Evolutionary conservation across 2,888 invertebrate genomes (phyloP).

Genomic region (Lepidocyrtinus sp.): DNA sequence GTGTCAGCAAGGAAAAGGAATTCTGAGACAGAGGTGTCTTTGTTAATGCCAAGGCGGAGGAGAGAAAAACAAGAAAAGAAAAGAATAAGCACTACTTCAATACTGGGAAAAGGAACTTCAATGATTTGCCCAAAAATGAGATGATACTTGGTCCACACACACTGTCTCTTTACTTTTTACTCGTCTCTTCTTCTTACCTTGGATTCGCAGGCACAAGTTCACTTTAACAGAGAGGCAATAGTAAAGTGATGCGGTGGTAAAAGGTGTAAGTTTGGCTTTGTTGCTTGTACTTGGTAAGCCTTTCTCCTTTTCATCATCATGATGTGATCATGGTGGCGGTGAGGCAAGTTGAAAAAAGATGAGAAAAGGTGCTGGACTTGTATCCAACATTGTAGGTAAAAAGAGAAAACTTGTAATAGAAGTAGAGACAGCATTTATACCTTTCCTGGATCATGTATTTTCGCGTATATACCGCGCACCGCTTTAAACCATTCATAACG

Average conservation of each 20-base stretch:
- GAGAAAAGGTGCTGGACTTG: constrained; percentile 5
- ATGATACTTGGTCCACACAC: not conserved
- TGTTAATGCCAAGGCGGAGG: not conserved
- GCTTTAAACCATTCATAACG: too few species aligned
- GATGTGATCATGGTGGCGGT: not conserved
- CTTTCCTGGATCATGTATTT: too few species aligned
- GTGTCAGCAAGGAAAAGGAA: not conserved
- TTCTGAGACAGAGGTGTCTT: not conserved
- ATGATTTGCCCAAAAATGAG: not conserved
- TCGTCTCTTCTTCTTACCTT: not conserved
- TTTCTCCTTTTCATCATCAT: not conserved
- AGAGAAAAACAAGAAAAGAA: constrained; percentile 18
- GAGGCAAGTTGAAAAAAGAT: constrained; percentile 6
- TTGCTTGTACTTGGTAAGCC: not conserved
- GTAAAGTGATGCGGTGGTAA: not conserved
- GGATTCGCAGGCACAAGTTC: too few species aligned
- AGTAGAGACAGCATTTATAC: too few species aligned
- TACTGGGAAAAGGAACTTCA: constrained; percentile 4
- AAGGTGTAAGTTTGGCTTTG: constrained; percentile 7
- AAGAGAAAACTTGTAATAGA: too few species aligned
- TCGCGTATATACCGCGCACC: too few species aligned
- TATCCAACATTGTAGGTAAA: too few species aligned
- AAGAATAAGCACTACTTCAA: constrained; percentile 51
- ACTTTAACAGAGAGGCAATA: too few species aligned
- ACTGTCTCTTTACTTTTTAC: constrained; percentile 1